A percentile compares a stretch with the other conserved stretches of the same genome.
Evolutionary conservation across 2,797 vertebrate species (phyloP).

Genomic region (Hemitrygon akajei): DNA sequence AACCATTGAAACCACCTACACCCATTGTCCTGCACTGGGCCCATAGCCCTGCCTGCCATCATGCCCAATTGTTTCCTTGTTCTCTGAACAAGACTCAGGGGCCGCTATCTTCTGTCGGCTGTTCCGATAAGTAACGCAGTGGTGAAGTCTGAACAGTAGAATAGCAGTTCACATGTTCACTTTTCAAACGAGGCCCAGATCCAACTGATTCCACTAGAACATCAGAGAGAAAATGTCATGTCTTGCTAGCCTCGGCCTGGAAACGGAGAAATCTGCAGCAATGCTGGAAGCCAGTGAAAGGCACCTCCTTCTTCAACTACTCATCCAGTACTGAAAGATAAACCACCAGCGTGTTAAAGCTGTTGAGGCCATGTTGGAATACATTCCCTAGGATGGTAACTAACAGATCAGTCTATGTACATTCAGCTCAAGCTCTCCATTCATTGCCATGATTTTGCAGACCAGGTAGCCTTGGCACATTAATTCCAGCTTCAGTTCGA

Average conservation of each 20-base stretch:
- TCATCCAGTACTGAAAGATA: no score
- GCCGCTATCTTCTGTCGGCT: neutral
- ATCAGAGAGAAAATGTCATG: neutral
- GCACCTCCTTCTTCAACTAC: neutral
- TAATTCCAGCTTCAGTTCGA: no score
- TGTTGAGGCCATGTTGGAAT: neutral
- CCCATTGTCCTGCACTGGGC: no score
- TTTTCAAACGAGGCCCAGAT: neutral
- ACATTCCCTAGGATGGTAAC: no score
- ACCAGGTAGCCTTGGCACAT: no score
- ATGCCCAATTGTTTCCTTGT: neutral
- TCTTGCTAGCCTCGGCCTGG: neutral
- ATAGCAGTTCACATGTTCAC: neutral
- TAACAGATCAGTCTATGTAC: no score
- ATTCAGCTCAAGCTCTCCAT: no score
- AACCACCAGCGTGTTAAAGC: neutral
- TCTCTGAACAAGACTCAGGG: neutral
- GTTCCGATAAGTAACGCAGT: neutral
- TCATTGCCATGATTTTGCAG: no score
- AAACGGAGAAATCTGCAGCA: neutral
- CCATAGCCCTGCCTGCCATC: no score
- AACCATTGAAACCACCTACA: no score
- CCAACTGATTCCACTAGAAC: neutral
- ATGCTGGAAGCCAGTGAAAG: neutral
- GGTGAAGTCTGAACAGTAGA: neutral